Evolutionary conservation across 2,797 vertebrate genomes (phyloP), one percentile per base, ranked within the genome.

Genomic region (Poliocrania exsul): DNA sequence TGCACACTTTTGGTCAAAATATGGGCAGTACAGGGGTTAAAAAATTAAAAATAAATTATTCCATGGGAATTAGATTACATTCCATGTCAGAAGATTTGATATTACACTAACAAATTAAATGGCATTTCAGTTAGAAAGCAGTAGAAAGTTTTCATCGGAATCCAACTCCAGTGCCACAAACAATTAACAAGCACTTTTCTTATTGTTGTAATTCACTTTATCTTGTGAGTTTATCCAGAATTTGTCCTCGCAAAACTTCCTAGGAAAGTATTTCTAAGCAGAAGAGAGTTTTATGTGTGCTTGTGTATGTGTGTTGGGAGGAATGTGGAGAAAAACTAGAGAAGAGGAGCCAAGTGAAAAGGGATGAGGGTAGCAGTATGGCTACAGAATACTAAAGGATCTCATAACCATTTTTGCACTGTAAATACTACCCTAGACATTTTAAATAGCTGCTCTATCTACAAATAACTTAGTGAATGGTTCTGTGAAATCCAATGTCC

Each of bases 401-500:
- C 21, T 87, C 38, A 58, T 72, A 82, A 62, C n/a, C 71, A 51
- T 89, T 93, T 81, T 80, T 66, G 19, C 64, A 56, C 40, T 37
- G 15, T 57, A 85, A 81, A 72, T 93, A 26, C 33, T 49, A 16
- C 38, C 21, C 16, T 49, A 44, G 51, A 35, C 18, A 28, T 44
- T 71, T 19, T 31, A 70, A 93, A 95, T 69, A 85, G 71, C 17
- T 67, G 10, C 7, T 70, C 16, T 73, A 17, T 51, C 62, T 82
- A 42, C 51, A 92, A 50, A 65, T 54, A 64, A 18, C 47, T 56
- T 56, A 49, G 29, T 11, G 37, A 60, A 80, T 56, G 28, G 14
- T 51, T 70, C 35, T 54, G 85, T 75, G 64, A 87, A 89, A 91
- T 69, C 49, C 50, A 74, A 50, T n/a, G 24, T 60, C 67, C 64